Conservation (phyloP, 1,140 invertebrate species). For the Littorina saxatilis region DNA sequence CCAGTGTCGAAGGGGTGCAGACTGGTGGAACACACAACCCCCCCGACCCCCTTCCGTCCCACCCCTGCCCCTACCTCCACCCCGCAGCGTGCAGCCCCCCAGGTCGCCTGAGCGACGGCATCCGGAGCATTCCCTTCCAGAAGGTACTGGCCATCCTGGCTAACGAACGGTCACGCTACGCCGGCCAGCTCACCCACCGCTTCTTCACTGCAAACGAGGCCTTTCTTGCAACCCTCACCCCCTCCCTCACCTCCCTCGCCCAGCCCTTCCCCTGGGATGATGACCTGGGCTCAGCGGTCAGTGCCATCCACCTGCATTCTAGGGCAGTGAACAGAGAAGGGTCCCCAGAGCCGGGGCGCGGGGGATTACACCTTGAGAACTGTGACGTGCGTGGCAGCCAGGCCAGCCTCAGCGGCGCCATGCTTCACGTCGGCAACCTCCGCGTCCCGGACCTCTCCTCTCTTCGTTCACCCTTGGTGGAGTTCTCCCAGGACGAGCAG, state of each 20-base stretch:
- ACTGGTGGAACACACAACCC: not conserved
- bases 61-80: constrained; percentile 41
- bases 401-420: constrained; percentile 62
- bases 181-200: constrained; percentile 66
- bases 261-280: constrained; percentile 68
- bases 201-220: constrained; percentile 71
- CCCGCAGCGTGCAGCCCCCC: constrained; percentile 53
- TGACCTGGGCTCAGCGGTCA: constrained; percentile 49
- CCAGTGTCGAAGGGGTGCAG: constrained; percentile 27
- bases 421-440: constrained; percentile 63
- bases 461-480: constrained; percentile 66
- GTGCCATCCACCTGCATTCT: constrained; percentile 32
- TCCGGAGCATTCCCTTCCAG: constrained; percentile 68
- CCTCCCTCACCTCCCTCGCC: constrained; percentile 49
- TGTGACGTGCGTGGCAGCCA: constrained; percentile 70
- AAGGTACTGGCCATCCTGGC: constrained; percentile 70
- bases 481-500: constrained; percentile 69
- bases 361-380: no score
- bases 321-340: constrained; percentile 9
- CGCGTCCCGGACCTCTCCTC: constrained; percentile 66
- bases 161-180: constrained; percentile 70
- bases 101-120: constrained; percentile 53
- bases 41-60: constrained; percentile 28
- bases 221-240: constrained; percentile 64
- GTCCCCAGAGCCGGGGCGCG: constrained; percentile 33